Conservation (phyloP, 1,140 invertebrate species). For the Drosophila baimaii region DNA sequence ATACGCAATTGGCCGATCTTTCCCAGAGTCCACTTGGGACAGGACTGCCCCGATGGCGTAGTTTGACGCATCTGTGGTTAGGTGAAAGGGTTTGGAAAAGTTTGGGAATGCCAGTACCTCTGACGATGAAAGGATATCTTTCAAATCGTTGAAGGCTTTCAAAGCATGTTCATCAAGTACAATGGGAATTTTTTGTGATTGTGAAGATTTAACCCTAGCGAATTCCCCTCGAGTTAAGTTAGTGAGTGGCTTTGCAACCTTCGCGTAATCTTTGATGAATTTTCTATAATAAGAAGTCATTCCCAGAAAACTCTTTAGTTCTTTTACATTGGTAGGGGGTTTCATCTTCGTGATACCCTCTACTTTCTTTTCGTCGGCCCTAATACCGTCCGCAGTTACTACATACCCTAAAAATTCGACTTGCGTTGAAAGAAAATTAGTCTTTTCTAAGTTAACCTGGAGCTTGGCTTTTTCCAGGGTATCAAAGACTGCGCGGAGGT, state of each 20-base stretch:
- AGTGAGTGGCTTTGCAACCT: slow-evolving; percentile 1
- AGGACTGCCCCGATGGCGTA: too few relatives aligned
- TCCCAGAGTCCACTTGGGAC: too few relatives aligned
- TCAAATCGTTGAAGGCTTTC: slow-evolving; percentile 1
- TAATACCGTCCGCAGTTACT: neutral
- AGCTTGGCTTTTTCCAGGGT: too few relatives aligned
- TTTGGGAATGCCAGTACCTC: too few relatives aligned
- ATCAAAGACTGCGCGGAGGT: too few relatives aligned
- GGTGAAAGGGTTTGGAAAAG: too few relatives aligned
- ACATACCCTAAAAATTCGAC: slow-evolving; percentile 11
- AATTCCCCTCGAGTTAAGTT: neutral
- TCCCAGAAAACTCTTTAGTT: slow-evolving; percentile 11
- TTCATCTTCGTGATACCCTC: neutral
- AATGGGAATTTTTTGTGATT: neutral
- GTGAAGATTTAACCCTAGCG: too few relatives aligned
- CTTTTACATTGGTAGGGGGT: neutral
- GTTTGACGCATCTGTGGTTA: too few relatives aligned
- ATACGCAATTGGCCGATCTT: too few relatives aligned
- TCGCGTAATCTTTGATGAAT: neutral
- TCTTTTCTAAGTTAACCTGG: too few relatives aligned
- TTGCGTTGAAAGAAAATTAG: neutral
- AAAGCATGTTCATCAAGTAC: neutral
- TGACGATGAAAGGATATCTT: too few relatives aligned
- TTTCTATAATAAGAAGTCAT: slow-evolving; percentile 19
- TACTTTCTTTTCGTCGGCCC: slow-evolving; percentile 7